These are phyloP conservation scores for Anastrepha ludens DNA, from an alignment of 1,140 invertebrate genomes.

Conservation along the genomic window DNA sequence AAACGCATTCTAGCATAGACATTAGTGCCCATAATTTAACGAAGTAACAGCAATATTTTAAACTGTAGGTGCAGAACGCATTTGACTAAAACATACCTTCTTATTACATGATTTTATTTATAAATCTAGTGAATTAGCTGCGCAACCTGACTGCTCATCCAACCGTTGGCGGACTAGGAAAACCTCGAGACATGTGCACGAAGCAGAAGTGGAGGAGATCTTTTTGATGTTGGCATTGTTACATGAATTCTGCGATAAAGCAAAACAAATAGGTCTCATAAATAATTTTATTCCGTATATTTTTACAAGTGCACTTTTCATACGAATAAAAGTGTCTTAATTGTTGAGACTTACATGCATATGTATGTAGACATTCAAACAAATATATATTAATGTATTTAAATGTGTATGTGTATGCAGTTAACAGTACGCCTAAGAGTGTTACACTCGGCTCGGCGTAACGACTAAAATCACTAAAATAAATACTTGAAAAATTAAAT, in stretches of 20 bases:
- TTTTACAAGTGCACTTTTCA: conserved; percentile 37
- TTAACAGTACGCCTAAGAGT: no score
- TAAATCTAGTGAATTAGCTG: conserved; percentile 11
- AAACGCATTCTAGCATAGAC: conserved; percentile 9
- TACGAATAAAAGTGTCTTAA: background rate
- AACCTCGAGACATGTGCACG: background rate
- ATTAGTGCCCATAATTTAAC: background rate
- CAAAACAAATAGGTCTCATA: conserved; percentile 44
- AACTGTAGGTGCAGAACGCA: background rate
- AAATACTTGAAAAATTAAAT: no score
- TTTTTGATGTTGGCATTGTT: conserved; percentile 50
- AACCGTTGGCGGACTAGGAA: background rate
- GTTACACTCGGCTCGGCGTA: no score
- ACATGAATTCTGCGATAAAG: conserved; percentile 44
- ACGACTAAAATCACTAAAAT: no score
- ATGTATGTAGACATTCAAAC: background rate
- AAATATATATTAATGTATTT: background rate
- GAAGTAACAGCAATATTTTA: conserved; percentile 5
- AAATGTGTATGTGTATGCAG: background rate
- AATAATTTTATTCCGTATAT: conserved; percentile 45
- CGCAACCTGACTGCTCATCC: background rate
- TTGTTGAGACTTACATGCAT: background rate
- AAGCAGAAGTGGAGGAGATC: conserved; percentile 39
- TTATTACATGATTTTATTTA: background rate
- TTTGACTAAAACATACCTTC: conserved; percentile 1